Evolutionary conservation across 2,888 invertebrate genomes (phyloP).

Genomic region (Urechis unicinctus): DNA sequence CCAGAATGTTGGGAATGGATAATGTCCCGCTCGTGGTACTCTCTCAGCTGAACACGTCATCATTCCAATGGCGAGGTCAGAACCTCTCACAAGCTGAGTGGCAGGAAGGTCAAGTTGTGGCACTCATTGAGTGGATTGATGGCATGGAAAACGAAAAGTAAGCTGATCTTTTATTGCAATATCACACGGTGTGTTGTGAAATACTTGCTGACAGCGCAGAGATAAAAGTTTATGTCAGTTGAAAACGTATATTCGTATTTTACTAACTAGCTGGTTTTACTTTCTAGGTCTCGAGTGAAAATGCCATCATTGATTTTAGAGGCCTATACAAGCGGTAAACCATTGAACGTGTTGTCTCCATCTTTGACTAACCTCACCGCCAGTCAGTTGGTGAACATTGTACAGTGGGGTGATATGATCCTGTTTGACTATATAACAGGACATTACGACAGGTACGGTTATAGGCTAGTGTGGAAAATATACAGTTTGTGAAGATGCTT

Average conservation of each 20-base stretch:
- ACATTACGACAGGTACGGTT: conserved; percentile 48
- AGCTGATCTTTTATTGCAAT: neutral
- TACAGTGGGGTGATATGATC: conserved; percentile 50
- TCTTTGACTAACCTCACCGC: conserved; percentile 17
- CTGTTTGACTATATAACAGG: conserved; percentile 50
- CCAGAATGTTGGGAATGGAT: conserved; percentile 38
- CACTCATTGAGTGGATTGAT: conserved; percentile 46
- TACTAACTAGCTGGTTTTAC: too few relatives aligned
- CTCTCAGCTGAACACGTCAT: conserved; percentile 26
- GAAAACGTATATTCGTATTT: too few relatives aligned
- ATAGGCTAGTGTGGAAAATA: neutral
- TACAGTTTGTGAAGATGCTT: too few relatives aligned
- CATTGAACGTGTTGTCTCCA: conserved; percentile 23
- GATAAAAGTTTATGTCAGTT: neutral
- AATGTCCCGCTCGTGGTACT: conserved; percentile 42
- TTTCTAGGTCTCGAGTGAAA: conserved; percentile 7
- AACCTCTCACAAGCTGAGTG: conserved; percentile 27
- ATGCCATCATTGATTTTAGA: conserved; percentile 36
- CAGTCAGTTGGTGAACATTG: conserved; percentile 28
- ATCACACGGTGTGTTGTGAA: neutral
- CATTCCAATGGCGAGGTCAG: conserved; percentile 29
- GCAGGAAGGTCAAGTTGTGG: conserved; percentile 36
- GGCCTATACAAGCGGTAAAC: conserved; percentile 27
- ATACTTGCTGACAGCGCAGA: neutral
- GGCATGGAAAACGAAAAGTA: conserved; percentile 20